These are phyloP conservation scores for Oreonectes daqikongensis DNA, from an alignment of 2,797 vertebrate genomes.

Conservation along the genomic window DNA sequence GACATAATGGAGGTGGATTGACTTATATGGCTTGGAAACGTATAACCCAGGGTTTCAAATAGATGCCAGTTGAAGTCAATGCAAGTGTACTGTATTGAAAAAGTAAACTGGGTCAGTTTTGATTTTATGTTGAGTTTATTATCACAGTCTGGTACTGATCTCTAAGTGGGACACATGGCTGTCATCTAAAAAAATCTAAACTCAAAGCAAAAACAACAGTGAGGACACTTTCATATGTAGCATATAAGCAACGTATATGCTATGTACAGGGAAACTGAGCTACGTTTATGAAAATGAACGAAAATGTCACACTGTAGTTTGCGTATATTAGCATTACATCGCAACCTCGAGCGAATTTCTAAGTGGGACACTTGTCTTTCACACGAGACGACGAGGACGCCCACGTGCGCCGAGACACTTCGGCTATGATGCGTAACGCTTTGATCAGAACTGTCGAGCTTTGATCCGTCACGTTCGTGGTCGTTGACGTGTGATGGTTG, in stretches of 20 bases:
- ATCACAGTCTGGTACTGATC: not conserved
- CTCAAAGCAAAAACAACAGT: not conserved
- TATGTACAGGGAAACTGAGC: not conserved
- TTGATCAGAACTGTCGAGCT: conserved; percentile 15
- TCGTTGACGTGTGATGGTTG: conserved; percentile 19
- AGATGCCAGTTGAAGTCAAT: too few species aligned
- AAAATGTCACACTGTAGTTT: not conserved
- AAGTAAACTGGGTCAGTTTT: conserved; percentile 1
- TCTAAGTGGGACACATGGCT: too few species aligned
- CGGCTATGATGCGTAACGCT: not conserved
- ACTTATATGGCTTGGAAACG: not conserved
- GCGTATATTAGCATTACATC: conserved; percentile 1
- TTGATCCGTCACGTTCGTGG: conserved; percentile 16
- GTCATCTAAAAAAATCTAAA: too few species aligned
- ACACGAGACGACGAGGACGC: conserved; percentile 7
- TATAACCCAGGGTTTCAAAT: too few species aligned
- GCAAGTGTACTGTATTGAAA: not conserved
- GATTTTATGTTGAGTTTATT: not conserved
- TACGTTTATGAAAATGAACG: not conserved
- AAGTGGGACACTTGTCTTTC: conserved; percentile 21
- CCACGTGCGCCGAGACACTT: conserved; percentile 1
- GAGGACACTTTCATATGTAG: not conserved
- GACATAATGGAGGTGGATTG: not conserved
- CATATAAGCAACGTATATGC: not conserved
- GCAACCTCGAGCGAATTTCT: not conserved